Percentiles rank a stretch among this genome's conserved stretches.
Conservation (phyloP, 2,888 invertebrate genomes). For the Acanthosepion esculentum region DNA sequence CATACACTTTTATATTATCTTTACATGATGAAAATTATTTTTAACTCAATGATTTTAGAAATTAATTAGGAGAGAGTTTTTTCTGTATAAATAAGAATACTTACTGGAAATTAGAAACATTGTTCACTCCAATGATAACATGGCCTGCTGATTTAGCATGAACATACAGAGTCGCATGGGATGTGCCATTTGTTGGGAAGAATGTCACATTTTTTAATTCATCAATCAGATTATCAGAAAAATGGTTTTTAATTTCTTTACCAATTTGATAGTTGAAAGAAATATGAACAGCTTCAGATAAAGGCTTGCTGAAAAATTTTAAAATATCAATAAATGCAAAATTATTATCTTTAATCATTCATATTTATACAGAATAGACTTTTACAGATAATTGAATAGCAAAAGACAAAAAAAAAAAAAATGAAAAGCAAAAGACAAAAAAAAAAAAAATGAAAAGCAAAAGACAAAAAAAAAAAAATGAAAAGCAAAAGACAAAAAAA, state of each 20-base stretch:
- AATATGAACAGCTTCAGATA: background rate
- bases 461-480: no score
- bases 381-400: background rate
- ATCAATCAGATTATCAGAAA: background rate
- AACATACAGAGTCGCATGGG: background rate
- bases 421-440: no score
- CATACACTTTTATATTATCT: no score
- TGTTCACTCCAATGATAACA: background rate
- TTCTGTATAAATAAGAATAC: background rate
- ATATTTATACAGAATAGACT: background rate
- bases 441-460: no score
- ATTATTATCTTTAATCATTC: background rate
- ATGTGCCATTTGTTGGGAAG: background rate
- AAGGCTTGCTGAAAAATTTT: background rate
- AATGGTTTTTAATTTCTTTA: background rate
- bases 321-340: background rate
- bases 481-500: no score
- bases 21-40: no score
- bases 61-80: no score
- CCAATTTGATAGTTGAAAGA: constrained; percentile 25
- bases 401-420: background rate
- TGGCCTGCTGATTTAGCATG: background rate
- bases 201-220: background rate
- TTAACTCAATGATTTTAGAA: no score
- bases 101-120: background rate